Base-by-base conservation (phyloP, 2,113 vertebrate genomes). In the Hydrolagus affinis region DNA sequence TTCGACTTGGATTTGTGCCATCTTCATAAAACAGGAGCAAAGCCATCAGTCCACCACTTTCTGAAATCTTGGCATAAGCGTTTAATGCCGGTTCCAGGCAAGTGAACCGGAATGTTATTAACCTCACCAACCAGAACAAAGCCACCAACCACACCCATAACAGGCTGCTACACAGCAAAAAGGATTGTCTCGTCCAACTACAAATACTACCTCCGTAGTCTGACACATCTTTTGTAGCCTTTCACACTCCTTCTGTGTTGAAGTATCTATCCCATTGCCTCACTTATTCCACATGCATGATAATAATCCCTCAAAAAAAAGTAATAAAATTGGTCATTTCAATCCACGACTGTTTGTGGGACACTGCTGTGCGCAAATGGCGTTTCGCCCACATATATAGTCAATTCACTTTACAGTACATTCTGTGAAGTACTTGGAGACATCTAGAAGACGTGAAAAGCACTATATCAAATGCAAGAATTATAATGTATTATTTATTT, bases 101-200 rank as follows among this genome's bases (percentile, higher is more conserved):
- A 59, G n/a, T 78, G 76, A 78, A 14, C 76, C n/a, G 57, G n/a
- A 78, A 78, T 59, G 9, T 57, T 59, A 60, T 60, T n/a, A 60
- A 62, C 25, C n/a, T 59, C 60, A 78, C 75, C 21, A 78, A 60
- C 21, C n/a, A 59, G 56, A 78, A 60, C 74, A 77, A 77, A 57
- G 15, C 12, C 19, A 77, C 75, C 60, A 57, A 77, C 75, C 60
- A 57, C 59, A 80, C 11, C 59, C 76, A 64, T 11, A 28, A 14
- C 56, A 60, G 23, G 56, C 60, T 80, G 9, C 1, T 23, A 64
- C 59, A 15, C 57, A 64, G 76, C 76, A 62, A 21, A n/a, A 80
- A 6, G 44, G 44, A 6, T 44, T 6, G 6, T 44, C 44, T 44
- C 6, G 6, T 44, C 44, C 44, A 44, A n/a, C n/a, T n/a, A 4